phyloP scores from a whole-genome alignment of 2,888 invertebrate genomes.

The Heliconius cydno region DNA sequence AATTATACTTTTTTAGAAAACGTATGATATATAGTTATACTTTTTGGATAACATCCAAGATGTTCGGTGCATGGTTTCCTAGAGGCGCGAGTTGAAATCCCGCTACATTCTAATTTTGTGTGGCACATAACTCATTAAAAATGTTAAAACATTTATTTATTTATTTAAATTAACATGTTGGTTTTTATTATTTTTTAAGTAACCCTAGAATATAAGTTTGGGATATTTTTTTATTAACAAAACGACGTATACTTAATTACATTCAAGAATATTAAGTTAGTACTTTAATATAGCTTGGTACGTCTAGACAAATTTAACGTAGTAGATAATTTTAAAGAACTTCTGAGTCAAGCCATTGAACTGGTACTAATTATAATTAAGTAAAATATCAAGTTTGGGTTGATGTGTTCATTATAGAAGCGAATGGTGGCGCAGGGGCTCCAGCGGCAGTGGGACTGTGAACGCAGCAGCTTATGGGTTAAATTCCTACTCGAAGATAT shows the following conservation, averaged over 20 bases:
- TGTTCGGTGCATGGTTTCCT: no score
- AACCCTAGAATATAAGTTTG: neutral
- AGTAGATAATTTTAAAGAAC: slow-evolving; percentile 8
- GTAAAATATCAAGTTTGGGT: neutral
- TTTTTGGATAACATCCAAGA: no score
- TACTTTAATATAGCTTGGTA: neutral
- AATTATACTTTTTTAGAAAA: neutral
- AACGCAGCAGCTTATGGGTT: no score
- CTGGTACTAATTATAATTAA: slow-evolving; percentile 17
- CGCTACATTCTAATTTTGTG: no score
- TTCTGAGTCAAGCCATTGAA: slow-evolving; percentile 2
- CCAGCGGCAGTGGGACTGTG: no score
- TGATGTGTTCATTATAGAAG: neutral
- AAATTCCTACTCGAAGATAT: no score
- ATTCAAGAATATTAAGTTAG: neutral
- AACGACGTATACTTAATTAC: neutral
- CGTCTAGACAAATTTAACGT: slow-evolving; percentile 25
- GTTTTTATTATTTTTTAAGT: neutral
- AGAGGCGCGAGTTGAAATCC: no score
- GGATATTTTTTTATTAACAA: neutral
- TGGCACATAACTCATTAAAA: no score
- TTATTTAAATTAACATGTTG: no score
- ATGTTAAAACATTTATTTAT: no score
- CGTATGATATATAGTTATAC: no score
- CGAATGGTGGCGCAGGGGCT: no score